Evolutionary conservation across 2,888 invertebrate genomes (phyloP), one percentile per base, ranked within the genome.

Genomic region (Drosophila pseudotalamancana): DNA sequence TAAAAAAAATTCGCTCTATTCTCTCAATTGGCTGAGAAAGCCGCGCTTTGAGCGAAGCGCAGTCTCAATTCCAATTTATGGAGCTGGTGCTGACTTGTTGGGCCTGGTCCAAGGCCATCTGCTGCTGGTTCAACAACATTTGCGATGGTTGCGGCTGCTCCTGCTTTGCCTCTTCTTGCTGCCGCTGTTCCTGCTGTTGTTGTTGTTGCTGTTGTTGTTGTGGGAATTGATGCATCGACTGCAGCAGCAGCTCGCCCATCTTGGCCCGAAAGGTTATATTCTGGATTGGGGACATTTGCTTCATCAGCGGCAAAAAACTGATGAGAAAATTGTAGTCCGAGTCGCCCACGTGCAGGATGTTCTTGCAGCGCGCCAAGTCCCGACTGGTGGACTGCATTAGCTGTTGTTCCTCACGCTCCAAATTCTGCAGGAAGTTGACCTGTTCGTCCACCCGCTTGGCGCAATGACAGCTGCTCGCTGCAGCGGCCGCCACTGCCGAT

Each of bases 261-360:
- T 76, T 82, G 46, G 89, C 87, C 32, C 89, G 87, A 73, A 90
- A 89, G 62, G 73, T 73, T 12, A 90, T 62, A 59, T 89, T 89
- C 51, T 89, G 88, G 14, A 89, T 49, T 18, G 88, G 75, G 27
- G 75, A 61, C 89, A 89, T 89, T 71, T 88, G 86, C 64, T 89
- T 89, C 89, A 89, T 89, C 34, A 88, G 77, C 18, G 89, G 89
- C 81, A 89, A 56, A 43, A 89, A 89, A 48, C 89, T 89, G 14
- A 89, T 81, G 1, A 89, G 78, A 40, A 88, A 89, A 73, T 89
- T 89, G 40, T 89, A 89, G 45, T 90, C 88, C 0, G 89, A 84
- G 46, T 89, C 90, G 39, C 89, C 89, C 49, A 90, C 78, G 50
- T 89, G 89, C 35, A 83, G 56, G 6, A 77, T 23, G 19, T 75